Evolutionary conservation across 2,888 invertebrate species (phyloP), one percentile per base, ranked within the genome.

Genomic region (Coenonympha arcania): DNA sequence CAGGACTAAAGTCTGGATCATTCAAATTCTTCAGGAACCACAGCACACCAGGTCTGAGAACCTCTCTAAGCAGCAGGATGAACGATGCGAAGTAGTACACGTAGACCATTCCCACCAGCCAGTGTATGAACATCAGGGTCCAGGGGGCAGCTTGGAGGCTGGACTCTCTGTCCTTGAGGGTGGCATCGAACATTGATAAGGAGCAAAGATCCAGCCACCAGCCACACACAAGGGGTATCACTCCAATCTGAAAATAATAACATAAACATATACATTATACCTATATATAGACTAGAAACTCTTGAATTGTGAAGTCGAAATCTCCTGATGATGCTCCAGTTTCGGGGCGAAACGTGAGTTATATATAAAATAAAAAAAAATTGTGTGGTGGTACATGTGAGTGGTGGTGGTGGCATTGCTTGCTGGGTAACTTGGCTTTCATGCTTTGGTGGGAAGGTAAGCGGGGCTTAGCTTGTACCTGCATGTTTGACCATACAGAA

Each of bases 201-300:
- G 99, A 98, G 73, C 99, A 99, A 50, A 99, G 94, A 72, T 99
- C 99, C 52, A 99, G 86, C 99, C 99, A 99, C 96, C 98, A 99
- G 6, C 99, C 99, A 69, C 98, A 99, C 13, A 99, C 93, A 4
- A 99, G 84, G 0, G 99, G 99, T 63, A 99, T 91, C 1, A 99
- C 93, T 2, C 99, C 98, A 54, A 99, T 96, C 86, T 86, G 69
- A 31, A 60, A 60, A 20, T 4, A 16, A n/a, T 15, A 31, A 15
- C 3, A 33, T 33, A 8, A n/a, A n/a, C n/a, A n/a, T n/a, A n/a
- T n/a, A n/a, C n/a, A n/a, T n/a, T n/a, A n/a, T n/a, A n/a, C n/a
- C n/a, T n/a, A n/a, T n/a, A n/a, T n/a, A n/a, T n/a, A n/a, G n/a
- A n/a, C n/a, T n/a, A n/a, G n/a, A n/a, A n/a, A n/a, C n/a, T n/a